Percentiles rank a stretch among this genome's conserved stretches.
Conservation (phyloP, 2,113 vertebrate species). For the Cyphomyrus discorhynchus region DNA sequence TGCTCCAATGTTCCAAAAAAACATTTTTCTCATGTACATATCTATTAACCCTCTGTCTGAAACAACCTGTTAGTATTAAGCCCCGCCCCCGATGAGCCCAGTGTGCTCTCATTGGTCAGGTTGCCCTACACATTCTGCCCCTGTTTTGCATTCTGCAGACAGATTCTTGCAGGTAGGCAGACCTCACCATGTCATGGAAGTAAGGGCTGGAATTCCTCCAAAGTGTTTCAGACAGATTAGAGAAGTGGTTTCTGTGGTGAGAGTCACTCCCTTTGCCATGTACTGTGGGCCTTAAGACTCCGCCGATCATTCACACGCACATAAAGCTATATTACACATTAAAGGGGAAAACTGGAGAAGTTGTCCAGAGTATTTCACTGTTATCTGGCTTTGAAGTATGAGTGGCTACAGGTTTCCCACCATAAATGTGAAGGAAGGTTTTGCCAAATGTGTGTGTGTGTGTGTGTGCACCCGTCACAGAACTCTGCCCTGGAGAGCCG, state of each 20-base stretch:
- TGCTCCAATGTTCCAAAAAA: not conserved
- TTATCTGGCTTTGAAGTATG: not conserved
- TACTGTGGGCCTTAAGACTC: not conserved
- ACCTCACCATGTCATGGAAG: not conserved
- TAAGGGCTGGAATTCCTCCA: not conserved
- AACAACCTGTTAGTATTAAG: not conserved
- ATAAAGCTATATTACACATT: not conserved
- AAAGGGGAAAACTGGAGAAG: not conserved
- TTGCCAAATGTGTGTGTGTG: not conserved
- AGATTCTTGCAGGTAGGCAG: not conserved
- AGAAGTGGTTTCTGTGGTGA: not conserved
- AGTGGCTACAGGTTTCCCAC: not conserved
- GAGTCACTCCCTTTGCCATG: not conserved
- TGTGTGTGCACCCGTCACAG: constrained; percentile 39
- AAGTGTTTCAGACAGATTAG: not conserved
- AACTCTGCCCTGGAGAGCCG: constrained; percentile 55
- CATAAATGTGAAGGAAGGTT: not conserved
- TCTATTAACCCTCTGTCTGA: not conserved
- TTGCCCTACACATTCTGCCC: not conserved
- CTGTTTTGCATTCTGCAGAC: not conserved
- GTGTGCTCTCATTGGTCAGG: not conserved
- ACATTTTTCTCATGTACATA: not conserved
- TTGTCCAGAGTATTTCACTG: not conserved
- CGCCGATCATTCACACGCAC: not conserved
- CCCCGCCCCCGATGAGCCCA: no score